Evolutionary conservation across 2,113 vertebrate species (phyloP).

Genomic region (Nettapus auritus): DNA sequence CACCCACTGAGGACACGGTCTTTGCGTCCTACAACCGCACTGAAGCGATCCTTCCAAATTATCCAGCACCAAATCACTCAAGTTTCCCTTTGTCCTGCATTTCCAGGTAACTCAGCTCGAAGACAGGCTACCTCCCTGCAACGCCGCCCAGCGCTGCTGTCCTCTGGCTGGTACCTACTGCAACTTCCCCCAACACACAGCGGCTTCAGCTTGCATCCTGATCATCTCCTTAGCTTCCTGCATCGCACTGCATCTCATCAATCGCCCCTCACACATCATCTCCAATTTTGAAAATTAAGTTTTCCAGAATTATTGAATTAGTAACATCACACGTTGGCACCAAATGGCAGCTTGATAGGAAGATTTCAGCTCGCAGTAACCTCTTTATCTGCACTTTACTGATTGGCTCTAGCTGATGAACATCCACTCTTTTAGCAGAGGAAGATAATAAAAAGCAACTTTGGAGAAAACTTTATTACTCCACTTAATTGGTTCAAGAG

Average conservation of each 20-base stretch:
- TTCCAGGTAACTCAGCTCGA: background rate
- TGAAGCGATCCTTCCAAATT: background rate
- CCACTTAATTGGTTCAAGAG: constrained; percentile 48
- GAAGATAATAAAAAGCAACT: constrained; percentile 43
- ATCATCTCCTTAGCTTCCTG: background rate
- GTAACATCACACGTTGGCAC: background rate
- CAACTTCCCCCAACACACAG: background rate
- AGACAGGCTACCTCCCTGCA: background rate
- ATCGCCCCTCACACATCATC: background rate
- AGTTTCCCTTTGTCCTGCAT: background rate
- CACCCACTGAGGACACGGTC: background rate
- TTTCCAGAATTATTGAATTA: background rate
- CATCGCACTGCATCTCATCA: background rate
- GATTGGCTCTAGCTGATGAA: background rate
- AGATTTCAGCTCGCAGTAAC: background rate
- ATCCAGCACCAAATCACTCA: background rate
- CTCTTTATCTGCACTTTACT: background rate
- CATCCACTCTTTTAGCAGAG: background rate
- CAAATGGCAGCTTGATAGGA: background rate
- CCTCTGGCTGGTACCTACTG: background rate
- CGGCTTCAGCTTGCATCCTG: fast-evolving
- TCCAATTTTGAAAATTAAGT: background rate
- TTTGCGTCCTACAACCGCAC: background rate
- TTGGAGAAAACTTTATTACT: background rate
- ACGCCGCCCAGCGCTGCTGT: background rate